phyloP scores from a whole-genome alignment of 2,888 invertebrate species.

The Drosophila rubida region DNA sequence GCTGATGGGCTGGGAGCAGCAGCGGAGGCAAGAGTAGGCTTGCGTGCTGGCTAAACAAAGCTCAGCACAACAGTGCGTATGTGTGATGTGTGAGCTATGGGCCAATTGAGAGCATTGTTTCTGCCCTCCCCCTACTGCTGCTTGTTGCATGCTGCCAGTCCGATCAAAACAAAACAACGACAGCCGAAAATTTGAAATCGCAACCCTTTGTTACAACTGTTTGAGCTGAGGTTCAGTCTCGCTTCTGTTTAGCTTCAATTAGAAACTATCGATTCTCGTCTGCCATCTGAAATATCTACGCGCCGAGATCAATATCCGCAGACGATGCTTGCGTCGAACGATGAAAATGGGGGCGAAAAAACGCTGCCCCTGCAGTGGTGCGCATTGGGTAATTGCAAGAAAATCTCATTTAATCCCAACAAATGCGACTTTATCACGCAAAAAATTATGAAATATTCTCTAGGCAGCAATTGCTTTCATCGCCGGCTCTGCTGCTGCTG shows the following conservation, averaged over 20 bases:
- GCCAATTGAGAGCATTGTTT: constrained; percentile 25
- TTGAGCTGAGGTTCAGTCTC: constrained; percentile 2
- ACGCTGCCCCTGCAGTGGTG: not conserved
- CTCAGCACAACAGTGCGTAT: constrained; percentile 54
- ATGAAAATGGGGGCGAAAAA: not conserved
- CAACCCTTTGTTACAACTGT: constrained; percentile 16
- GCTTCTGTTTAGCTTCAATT: constrained; percentile 62
- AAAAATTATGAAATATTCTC: constrained; percentile 78
- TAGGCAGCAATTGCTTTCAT: constrained; percentile 62
- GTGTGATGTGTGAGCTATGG: constrained; percentile 21
- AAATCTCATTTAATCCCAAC: constrained; percentile 82
- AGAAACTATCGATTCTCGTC: constrained; percentile 61
- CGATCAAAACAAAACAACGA: constrained; percentile 3
- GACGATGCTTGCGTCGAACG: not conserved
- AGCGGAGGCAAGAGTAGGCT: no score
- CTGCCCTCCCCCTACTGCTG: constrained; percentile 43
- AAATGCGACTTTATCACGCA: constrained; percentile 82
- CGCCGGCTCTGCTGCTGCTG: not conserved
- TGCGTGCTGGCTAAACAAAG: constrained; percentile 50
- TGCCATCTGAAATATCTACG: not conserved
- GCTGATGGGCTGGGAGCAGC: no score
- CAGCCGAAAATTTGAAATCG: not conserved
- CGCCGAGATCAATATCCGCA: not conserved
- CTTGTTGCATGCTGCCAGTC: constrained; percentile 22
- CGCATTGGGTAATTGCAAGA: constrained; percentile 78